phyloP scores from a whole-genome alignment of 2,113 vertebrate species.

The Suricata suricatta region DNA sequence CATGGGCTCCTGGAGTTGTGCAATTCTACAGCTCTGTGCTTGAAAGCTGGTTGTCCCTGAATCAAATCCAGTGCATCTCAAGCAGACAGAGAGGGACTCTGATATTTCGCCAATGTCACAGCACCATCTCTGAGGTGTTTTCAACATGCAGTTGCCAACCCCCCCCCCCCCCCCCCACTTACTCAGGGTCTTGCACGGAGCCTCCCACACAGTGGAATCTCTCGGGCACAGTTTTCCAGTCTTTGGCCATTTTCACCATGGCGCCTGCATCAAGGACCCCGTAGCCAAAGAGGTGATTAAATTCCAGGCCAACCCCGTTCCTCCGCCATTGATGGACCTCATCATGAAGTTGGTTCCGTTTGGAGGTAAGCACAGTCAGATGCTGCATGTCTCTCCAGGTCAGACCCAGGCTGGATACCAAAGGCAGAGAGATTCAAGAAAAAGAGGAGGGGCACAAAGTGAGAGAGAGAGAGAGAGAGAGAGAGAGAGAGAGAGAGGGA shows the following conservation, averaged over 20 bases:
- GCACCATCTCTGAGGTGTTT: background rate
- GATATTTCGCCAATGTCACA: accelerated
- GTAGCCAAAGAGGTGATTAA: constrained; percentile 98
- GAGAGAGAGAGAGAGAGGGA: background rate
- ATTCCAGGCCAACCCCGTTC: constrained; percentile 97
- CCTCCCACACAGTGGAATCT: constrained; percentile 98
- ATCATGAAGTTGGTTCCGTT: constrained; percentile 98
- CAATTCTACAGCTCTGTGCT: background rate
- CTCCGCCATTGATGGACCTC: constrained; percentile 98
- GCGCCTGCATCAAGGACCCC: constrained; percentile 97
- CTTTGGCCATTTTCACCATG: constrained; percentile 98
- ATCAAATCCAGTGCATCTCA: background rate
- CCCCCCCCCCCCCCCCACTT: constrained; percentile 82
- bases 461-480: background rate
- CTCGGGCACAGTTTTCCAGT: constrained; percentile 98
- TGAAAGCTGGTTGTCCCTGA: background rate
- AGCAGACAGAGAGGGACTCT: background rate
- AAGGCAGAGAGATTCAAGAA: background rate
- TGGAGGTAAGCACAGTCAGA: constrained; percentile 97
- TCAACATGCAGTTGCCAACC: background rate
- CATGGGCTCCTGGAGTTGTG: background rate
- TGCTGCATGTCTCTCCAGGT: constrained; percentile 99
- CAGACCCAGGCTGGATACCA: constrained; percentile 88
- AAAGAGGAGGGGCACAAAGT: background rate
- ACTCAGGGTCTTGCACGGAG: constrained; percentile 94